These are phyloP conservation scores for Corythoichthys intestinalis DNA, from an alignment of 2,113 vertebrate species.

Conservation along the genomic window DNA sequence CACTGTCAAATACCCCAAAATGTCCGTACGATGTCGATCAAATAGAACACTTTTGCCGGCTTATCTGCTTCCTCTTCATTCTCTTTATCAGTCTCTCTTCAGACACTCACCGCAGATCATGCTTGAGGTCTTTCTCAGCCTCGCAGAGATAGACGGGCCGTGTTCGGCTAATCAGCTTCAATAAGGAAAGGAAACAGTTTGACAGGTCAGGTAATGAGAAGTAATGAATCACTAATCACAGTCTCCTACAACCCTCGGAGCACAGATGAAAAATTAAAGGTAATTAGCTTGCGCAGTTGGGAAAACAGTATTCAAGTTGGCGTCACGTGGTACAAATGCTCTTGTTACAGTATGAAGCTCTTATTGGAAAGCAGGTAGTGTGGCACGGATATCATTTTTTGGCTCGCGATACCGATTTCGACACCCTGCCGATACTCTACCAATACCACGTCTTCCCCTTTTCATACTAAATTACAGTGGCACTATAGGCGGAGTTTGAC, in stretches of 20 bases:
- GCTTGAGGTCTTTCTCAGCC: conserved; percentile 55
- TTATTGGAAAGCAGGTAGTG: conserved; percentile 44
- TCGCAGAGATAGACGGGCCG: conserved; percentile 56
- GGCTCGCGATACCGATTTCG: conserved; percentile 11
- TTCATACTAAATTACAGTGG: too few species aligned
- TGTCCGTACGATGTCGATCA: background rate
- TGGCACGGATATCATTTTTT: background rate
- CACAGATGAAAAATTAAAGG: conserved; percentile 72
- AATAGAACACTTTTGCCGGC: background rate
- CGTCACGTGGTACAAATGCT: conserved; percentile 57
- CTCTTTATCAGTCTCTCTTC: conserved; percentile 10
- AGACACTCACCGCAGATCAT: conserved; percentile 28
- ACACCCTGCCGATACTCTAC: too few species aligned
- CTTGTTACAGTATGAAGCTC: conserved; percentile 61
- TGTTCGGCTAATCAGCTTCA: conserved; percentile 68
- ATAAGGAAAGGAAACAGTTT: conserved; percentile 75
- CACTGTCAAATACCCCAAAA: background rate
- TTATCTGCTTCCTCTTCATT: background rate
- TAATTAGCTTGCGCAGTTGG: conserved; percentile 73
- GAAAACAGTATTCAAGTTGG: conserved; percentile 74
- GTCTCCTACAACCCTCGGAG: conserved; percentile 66
- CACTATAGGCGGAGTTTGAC: too few species aligned
- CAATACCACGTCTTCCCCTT: too few species aligned
- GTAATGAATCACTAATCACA: conserved; percentile 72
- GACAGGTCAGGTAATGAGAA: conserved; percentile 74